Evolutionary conservation across 2,888 invertebrate genomes (phyloP).

Genomic region (Dynastes grantii): DNA sequence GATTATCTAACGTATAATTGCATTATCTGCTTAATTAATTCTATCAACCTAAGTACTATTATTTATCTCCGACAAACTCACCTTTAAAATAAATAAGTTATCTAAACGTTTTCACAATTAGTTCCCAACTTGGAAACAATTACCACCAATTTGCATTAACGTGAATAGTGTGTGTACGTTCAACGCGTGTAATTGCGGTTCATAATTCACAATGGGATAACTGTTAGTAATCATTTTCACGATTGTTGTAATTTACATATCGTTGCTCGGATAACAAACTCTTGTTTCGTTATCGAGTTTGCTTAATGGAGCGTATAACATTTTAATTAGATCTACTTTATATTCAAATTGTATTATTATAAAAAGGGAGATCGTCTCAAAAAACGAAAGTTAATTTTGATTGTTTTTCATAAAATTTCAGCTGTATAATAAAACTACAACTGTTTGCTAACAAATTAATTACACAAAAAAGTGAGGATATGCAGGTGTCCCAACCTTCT

Average conservation of each 20-base stretch:
- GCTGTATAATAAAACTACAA: no score
- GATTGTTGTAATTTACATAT: constrained; percentile 33
- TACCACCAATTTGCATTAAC: constrained; percentile 21
- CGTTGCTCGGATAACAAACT: background rate
- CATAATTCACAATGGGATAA: constrained; percentile 23
- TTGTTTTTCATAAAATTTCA: no score
- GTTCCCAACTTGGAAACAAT: constrained; percentile 7
- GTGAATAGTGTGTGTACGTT: background rate
- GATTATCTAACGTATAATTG: no score
- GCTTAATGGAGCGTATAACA: background rate
- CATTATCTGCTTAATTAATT: no score
- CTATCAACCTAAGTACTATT: no score
- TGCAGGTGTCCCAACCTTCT: no score
- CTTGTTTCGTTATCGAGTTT: background rate
- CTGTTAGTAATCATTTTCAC: constrained; percentile 15
- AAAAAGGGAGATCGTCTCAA: background rate
- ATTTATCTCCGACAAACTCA: no score
- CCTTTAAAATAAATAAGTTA: background rate
- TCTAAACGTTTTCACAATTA: background rate
- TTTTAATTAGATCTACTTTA: background rate
- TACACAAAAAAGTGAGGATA: no score
- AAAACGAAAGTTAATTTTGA: no score
- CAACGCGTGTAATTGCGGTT: constrained; percentile 8
- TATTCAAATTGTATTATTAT: background rate
- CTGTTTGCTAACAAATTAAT: no score